Evolutionary conservation across 2,113 vertebrate genomes (phyloP).

Genomic region (Oryzias curvinotus): DNA sequence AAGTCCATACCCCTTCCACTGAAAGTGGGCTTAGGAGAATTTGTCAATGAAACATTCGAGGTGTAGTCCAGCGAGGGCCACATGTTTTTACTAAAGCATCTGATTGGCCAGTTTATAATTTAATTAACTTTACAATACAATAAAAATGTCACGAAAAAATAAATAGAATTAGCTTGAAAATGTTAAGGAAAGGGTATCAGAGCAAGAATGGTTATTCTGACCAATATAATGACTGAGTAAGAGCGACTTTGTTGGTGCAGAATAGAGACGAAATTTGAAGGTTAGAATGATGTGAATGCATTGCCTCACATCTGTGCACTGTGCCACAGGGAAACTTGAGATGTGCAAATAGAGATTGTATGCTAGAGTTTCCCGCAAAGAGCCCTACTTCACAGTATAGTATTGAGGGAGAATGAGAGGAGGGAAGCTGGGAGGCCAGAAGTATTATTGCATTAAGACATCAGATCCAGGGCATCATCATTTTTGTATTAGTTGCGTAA

Average conservation of each 20-base stretch:
- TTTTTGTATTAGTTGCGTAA: slow-evolving; percentile 65
- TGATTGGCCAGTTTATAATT: too few relatives aligned
- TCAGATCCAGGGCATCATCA: slow-evolving; percentile 65
- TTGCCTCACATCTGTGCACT: slow-evolving; percentile 52
- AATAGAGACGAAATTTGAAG: slow-evolving; percentile 64
- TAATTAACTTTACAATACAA: too few relatives aligned
- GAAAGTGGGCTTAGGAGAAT: too few relatives aligned
- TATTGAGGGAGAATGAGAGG: slow-evolving; percentile 26
- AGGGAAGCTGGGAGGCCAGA: slow-evolving; percentile 37
- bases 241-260: slow-evolving; percentile 25
- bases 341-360: slow-evolving; percentile 66
- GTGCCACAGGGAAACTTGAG: slow-evolving; percentile 75
- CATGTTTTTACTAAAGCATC: too few relatives aligned
- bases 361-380: slow-evolving; percentile 78
- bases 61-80: too few relatives aligned
- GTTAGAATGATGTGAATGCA: slow-evolving; percentile 72
- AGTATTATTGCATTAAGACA: slow-evolving; percentile 73
- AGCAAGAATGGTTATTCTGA: too few relatives aligned
- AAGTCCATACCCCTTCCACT: too few relatives aligned
- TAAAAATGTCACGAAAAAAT: too few relatives aligned
- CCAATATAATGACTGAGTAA: too few relatives aligned
- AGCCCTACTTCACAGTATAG: slow-evolving; percentile 56
- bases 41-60: too few relatives aligned
- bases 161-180: too few relatives aligned
- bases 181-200: too few relatives aligned